These are phyloP conservation scores for Cecropterus lyciades DNA, from an alignment of 1,140 invertebrate species.

Conservation along the genomic window DNA sequence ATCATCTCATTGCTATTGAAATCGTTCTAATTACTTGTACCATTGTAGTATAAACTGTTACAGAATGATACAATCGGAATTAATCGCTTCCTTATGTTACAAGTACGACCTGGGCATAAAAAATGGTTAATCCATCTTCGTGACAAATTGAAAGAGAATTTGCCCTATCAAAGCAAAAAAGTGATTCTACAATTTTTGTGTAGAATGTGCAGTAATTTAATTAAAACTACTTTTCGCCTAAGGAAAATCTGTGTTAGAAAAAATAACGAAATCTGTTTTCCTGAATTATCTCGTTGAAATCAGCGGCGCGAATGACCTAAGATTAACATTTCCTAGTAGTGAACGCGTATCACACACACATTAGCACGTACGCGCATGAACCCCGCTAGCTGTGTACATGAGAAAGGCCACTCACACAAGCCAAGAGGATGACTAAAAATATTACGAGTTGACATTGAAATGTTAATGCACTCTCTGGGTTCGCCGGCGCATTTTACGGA, in stretches of 20 bases:
- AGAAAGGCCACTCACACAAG: conserved; percentile 69
- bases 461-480: conserved; percentile 77
- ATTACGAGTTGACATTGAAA: conserved; percentile 81
- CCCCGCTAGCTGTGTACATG: conserved; percentile 39
- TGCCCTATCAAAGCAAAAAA: conserved; percentile 18
- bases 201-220: conserved; percentile 11
- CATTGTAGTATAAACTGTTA: conserved; percentile 57
- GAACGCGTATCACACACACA: conserved; percentile 45
- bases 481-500: conserved; percentile 66
- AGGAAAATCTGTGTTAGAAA: conserved; percentile 26
- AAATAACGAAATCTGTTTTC: conserved; percentile 50
- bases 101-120: conserved; percentile 44
- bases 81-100: conserved; percentile 72
- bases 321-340: conserved; percentile 72
- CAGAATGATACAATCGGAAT: conserved; percentile 65
- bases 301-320: conserved; percentile 63
- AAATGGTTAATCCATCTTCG: conserved; percentile 48
- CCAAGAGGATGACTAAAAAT: conserved; percentile 75
- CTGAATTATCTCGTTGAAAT: conserved; percentile 52
- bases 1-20: conserved; percentile 62
- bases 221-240: conserved; percentile 15
- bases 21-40: conserved; percentile 58
- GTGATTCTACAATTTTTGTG: conserved; percentile 2
- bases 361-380: conserved; percentile 45
- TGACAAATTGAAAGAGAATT: conserved; percentile 39